These are phyloP conservation scores for Diarsia dahlii DNA, from an alignment of 2,888 invertebrate species.

Conservation along the genomic window DNA sequence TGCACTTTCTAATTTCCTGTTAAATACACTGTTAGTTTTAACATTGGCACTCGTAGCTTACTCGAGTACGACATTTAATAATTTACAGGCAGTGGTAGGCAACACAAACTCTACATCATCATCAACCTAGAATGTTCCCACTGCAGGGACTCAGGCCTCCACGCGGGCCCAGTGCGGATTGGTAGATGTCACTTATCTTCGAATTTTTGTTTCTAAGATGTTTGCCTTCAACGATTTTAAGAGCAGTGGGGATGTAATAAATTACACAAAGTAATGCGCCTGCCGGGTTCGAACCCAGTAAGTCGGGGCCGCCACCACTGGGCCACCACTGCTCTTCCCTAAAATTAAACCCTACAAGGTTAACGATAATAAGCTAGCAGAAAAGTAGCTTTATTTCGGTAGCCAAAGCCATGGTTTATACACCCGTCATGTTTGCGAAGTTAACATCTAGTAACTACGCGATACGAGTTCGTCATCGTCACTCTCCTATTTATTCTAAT, in stretches of 20 bases:
- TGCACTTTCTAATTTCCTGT: conserved; percentile 60
- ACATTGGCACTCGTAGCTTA: conserved; percentile 18
- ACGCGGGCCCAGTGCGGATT: too few relatives aligned
- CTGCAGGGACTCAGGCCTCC: too few relatives aligned
- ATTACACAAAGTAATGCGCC: too few relatives aligned
- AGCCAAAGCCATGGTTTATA: not conserved
- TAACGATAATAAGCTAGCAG: not conserved
- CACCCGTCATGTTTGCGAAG: not conserved
- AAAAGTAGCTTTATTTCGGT: not conserved
- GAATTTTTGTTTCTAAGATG: too few relatives aligned
- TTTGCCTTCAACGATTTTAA: too few relatives aligned
- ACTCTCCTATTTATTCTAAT: not conserved
- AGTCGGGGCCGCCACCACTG: too few relatives aligned
- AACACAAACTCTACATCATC: not conserved
- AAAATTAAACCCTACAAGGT: not conserved
- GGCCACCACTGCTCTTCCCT: too few relatives aligned
- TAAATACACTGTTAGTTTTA: conserved; percentile 57
- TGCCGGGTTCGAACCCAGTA: too few relatives aligned
- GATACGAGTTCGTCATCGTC: not conserved
- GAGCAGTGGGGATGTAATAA: too few relatives aligned
- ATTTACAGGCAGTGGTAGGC: not conserved
- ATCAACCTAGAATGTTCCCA: too few relatives aligned
- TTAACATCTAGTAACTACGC: not conserved
- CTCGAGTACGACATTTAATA: not conserved
- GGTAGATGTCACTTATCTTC: too few relatives aligned